A percentile compares a stretch with the other conserved stretches of the same genome.
Conservation (phyloP, 2,797 vertebrate species). For the Emydoidea blandingii region DNA sequence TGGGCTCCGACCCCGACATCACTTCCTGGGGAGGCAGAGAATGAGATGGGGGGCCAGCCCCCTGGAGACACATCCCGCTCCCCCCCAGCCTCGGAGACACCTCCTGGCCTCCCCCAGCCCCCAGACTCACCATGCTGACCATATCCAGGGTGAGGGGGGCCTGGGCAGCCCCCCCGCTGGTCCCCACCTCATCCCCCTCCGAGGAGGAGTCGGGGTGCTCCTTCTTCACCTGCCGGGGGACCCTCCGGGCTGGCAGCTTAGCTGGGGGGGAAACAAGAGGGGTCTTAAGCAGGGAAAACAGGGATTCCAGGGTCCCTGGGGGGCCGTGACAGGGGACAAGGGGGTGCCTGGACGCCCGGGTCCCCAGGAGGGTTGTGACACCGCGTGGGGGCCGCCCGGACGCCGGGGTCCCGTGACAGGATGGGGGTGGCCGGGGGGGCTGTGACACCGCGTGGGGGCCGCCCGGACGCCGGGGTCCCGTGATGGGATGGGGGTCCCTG, state of each 20-base stretch:
- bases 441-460: accelerated
- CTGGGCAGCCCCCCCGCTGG: not conserved
- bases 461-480: not conserved
- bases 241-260: conserved; percentile 55
- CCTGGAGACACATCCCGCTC: not conserved
- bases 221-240: conserved; percentile 52
- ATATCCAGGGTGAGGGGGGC: conserved; percentile 40
- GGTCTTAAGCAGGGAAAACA: not conserved
- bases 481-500: too few species aligned
- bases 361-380: too few species aligned
- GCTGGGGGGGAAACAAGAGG: not conserved
- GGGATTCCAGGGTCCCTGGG: too few species aligned
- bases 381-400: accelerated
- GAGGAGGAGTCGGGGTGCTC: conserved; percentile 38
- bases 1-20: not conserved
- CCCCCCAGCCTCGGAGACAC: not conserved
- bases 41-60: not conserved
- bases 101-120: not conserved
- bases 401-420: too few species aligned
- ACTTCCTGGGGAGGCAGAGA: not conserved
- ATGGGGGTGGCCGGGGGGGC: too few species aligned
- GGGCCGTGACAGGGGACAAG: too few species aligned
- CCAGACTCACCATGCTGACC: conserved; percentile 73
- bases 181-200: conserved; percentile 64
- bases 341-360: too few species aligned